Conservation (phyloP, 2,797 vertebrate species). For the Lepus oiostolus region DNA sequence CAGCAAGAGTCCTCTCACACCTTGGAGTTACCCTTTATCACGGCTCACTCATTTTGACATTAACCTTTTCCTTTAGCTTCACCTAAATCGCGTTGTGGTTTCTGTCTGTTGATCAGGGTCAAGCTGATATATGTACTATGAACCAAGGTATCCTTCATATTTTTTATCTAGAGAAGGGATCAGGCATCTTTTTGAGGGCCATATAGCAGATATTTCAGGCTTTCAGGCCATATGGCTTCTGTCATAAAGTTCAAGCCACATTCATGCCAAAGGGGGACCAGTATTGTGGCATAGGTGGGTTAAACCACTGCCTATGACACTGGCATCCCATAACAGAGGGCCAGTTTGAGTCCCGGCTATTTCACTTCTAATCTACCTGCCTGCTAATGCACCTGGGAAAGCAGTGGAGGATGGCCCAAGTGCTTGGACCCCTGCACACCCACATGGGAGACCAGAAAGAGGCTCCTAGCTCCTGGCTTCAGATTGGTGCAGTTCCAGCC, state of each 20-base stretch:
- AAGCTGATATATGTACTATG: background rate
- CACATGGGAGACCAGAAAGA: too few species aligned
- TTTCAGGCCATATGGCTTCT: background rate
- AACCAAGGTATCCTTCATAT: background rate
- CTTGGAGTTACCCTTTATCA: background rate
- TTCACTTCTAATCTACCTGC: too few species aligned
- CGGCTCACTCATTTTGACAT: background rate
- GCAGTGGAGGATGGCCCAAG: too few species aligned
- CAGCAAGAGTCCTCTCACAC: background rate
- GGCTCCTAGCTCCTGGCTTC: too few species aligned
- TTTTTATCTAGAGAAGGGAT: constrained; percentile 11
- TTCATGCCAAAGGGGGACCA: background rate
- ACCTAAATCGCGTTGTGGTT: background rate
- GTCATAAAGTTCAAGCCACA: background rate
- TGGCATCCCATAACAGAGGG: too few species aligned
- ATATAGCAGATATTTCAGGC: background rate
- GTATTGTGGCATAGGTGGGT: too few species aligned
- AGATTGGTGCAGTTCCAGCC: too few species aligned
- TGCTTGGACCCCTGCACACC: too few species aligned
- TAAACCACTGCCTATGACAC: too few species aligned
- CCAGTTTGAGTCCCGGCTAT: too few species aligned
- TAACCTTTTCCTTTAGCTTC: background rate
- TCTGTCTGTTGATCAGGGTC: constrained; percentile 34
- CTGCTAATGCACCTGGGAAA: too few species aligned
- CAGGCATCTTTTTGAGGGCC: background rate